Conservation (phyloP, 2,113 vertebrate genomes). For the Mixornis gularis region DNA sequence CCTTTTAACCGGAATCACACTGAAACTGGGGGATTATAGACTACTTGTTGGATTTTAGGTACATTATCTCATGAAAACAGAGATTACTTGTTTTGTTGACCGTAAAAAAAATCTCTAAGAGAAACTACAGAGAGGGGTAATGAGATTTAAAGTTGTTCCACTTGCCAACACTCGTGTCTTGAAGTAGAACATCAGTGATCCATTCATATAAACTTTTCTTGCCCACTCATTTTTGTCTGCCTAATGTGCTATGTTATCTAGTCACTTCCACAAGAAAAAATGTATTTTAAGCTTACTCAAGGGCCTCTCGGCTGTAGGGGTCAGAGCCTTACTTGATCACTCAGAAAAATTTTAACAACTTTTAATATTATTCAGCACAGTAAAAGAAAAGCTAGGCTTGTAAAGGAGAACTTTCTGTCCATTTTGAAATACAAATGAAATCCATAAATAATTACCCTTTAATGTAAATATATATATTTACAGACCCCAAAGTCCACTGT, state of each 20-base stretch:
- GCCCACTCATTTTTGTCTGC: not conserved
- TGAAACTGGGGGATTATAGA: not conserved
- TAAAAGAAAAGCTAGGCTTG: not conserved
- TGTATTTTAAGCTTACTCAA: not conserved
- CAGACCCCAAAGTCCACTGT: not conserved
- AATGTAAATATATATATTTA: not conserved
- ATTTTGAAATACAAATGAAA: not conserved
- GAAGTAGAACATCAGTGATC: rapidly evolving
- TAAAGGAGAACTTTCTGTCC: not conserved
- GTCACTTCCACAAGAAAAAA: not conserved
- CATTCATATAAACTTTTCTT: not conserved
- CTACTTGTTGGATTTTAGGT: not conserved
- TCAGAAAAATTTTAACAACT: not conserved
- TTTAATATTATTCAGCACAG: not conserved
- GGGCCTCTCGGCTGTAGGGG: not conserved
- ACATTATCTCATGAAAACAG: not conserved
- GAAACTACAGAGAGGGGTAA: not conserved
- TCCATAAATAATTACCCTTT: not conserved
- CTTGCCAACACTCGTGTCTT: not conserved
- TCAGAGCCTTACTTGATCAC: not conserved
- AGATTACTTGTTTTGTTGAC: not conserved
- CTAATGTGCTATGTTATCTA: not conserved
- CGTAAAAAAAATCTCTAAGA: not conserved
- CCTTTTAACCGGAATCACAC: not conserved
- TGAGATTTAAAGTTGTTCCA: not conserved